Base-by-base conservation (phyloP, 37 sponge, comb jelly and placozoan species). In the Halichondria panicea region DNA sequence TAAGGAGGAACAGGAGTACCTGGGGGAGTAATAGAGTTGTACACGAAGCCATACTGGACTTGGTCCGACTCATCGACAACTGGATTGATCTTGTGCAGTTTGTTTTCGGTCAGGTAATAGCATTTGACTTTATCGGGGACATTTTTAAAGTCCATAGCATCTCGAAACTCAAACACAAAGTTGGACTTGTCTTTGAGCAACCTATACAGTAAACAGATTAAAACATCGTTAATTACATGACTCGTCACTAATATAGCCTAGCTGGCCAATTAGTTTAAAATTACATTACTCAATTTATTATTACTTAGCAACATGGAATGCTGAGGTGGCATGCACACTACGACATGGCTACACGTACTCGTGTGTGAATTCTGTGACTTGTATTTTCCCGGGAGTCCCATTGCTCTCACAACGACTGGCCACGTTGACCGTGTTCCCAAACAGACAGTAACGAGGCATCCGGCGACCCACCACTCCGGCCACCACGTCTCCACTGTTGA, bases 391-490 rank as follows among this genome's bases (percentile, higher is more conserved):
- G 0, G 86, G 80, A 4, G 43, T 83, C 11, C 95, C 92, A 36
- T 91, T 97, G 42, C 84, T 75, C 77, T 97, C 95, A 25, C 87
- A 80, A 36, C 98, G 41, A 61, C 98, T 97, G 50, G 98, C 93
- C 11, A 94, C 83, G 46, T 97, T 97, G 77, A 97, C 98, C 6
- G 95, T 94, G 82, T 97, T 86, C 8, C 98, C 98, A 83, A 97
- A 97, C 73, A 97, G 95, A 50, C 98, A 97, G 76, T 94, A 97
- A 5, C 98, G 79, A 38, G 98, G 98, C 95, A 97, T 94, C 66
- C 74, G 76, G 27, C 85, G 56, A 0, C 98, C 98, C 35, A 97
- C 98, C 11, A 97, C 84, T 2, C 98, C 98, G 28, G 98, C 95
- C 45, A 92, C 94, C 41, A 94, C 95, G 18, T 77, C 71, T 1